Conservation (phyloP, 2,888 invertebrate species). For the Trichogramma dendrolimi region DNA sequence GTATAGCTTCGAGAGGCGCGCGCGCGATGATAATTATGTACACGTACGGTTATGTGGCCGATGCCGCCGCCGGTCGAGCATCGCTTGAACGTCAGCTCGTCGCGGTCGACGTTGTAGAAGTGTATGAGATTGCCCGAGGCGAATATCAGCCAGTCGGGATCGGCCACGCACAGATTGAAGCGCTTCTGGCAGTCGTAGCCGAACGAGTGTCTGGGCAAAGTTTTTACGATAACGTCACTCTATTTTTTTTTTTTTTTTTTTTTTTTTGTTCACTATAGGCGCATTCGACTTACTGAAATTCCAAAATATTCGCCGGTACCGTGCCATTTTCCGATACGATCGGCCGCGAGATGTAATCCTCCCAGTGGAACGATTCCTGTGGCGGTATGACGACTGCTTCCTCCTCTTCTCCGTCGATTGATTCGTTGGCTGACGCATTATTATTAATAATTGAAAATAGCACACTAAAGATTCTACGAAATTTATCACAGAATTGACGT, state of each 20-base stretch:
- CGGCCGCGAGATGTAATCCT: constrained; percentile 60
- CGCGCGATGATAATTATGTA: neutral
- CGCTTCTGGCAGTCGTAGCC: constrained; percentile 80
- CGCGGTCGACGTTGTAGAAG: constrained; percentile 67
- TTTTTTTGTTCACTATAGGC: neutral
- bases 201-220: constrained; percentile 67
- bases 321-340: constrained; percentile 55
- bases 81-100: constrained; percentile 66
- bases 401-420: constrained; percentile 18
- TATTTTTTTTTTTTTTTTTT: neutral
- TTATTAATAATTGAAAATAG: no score
- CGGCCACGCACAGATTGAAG: constrained; percentile 75
- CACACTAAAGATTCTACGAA: no score
- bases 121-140: constrained; percentile 78
- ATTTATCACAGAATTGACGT: no score
- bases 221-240: constrained; percentile 18
- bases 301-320: constrained; percentile 59
- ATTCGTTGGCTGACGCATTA: no score
- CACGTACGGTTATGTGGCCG: constrained; percentile 71
- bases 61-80: constrained; percentile 76
- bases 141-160: constrained; percentile 71
- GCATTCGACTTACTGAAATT: constrained; percentile 60
- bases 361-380: constrained; percentile 43
- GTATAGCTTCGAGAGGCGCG: neutral
- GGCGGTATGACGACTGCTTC: constrained; percentile 32